Evolutionary conservation across 2,797 vertebrate genomes (phyloP), one percentile per base, ranked within the genome.

Genomic region (Parauchenoglanis punctatus): DNA sequence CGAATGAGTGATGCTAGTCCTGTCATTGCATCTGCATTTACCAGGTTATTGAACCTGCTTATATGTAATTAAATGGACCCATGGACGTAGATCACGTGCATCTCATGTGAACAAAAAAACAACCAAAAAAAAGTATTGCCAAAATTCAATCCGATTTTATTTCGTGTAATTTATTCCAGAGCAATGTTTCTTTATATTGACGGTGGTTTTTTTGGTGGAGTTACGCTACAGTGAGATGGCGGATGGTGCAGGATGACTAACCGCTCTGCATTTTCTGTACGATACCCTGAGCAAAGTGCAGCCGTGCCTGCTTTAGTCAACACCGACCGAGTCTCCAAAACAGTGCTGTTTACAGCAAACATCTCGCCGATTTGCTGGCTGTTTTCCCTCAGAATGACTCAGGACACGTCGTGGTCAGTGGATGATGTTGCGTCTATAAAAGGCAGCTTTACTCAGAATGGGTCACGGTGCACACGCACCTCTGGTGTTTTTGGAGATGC

Each of bases 331-430:
- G 85, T 91, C 65, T 87, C 89, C 91, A 91, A 91, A 92, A 93
- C 91, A 92, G 28, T 31, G 8, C 58, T 89, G 91, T 90, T 92
- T 91, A 92, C 90, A 91, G 86, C 61, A 93, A 93, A 91, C 90
- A 91, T n/a, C 65, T 61, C 18, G 40, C 20, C 83, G 80, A 58
- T 90, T 68, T 49, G 28, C 35, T 75, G 80, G 17, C 83, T 89
- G 87, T 87, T 90, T 89, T 86, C 15, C 78, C 77, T 28, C 52
- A 12, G 46, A 68, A 54, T 54, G 81, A 83, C 46, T 10, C 63
- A 68, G 35, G n/a, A 13, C 23, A 3, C 18, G 8, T 18, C 46
- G 28, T 82, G 76, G 28, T 58, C 76, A 40, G 58, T 56, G 84
- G 35, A 78, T 7, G n/a, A 20, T 80, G 78, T 80, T 40, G 20